Conservation (phyloP, 2,797 vertebrate genomes). For the Parauchenoglanis punctatus region DNA sequence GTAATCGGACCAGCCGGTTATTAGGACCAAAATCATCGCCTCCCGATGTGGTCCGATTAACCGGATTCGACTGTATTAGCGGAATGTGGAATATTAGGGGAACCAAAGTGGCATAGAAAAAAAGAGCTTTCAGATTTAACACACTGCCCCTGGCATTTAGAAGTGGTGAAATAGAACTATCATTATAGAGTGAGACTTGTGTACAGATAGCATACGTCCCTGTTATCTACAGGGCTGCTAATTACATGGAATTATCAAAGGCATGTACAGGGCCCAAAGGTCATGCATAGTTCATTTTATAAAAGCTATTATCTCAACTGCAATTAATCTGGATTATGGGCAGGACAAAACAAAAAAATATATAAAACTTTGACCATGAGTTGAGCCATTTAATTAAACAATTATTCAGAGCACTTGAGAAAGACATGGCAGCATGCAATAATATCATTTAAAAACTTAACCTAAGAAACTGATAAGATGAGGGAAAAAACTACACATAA, state of each 20-base stretch:
- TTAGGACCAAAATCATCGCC: no score
- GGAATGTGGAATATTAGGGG: not conserved
- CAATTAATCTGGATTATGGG: conserved; percentile 67
- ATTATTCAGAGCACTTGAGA: not conserved
- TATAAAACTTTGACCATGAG: not conserved
- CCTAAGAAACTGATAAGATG: not conserved
- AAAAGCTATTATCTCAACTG: conserved; percentile 52
- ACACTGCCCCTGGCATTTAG: not conserved
- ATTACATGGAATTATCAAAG: conserved; percentile 69
- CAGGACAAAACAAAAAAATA: conserved; percentile 18
- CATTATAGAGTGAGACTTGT: not conserved
- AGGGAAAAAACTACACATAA: not conserved
- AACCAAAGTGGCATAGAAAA: not conserved
- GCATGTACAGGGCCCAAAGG: conserved; percentile 62
- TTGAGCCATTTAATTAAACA: not conserved
- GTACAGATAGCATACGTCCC: conserved; percentile 53
- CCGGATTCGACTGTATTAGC: no score
- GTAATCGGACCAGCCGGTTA: no score
- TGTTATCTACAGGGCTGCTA: conserved; percentile 63
- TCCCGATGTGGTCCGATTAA: no score
- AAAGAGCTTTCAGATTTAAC: not conserved
- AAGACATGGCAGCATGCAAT: not conserved
- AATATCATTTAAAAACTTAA: not conserved
- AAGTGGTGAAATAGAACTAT: not conserved
- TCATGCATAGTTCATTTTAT: conserved; percentile 62